Conservation (phyloP, 2,797 vertebrate genomes). For the Bovichtus variegatus region DNA sequence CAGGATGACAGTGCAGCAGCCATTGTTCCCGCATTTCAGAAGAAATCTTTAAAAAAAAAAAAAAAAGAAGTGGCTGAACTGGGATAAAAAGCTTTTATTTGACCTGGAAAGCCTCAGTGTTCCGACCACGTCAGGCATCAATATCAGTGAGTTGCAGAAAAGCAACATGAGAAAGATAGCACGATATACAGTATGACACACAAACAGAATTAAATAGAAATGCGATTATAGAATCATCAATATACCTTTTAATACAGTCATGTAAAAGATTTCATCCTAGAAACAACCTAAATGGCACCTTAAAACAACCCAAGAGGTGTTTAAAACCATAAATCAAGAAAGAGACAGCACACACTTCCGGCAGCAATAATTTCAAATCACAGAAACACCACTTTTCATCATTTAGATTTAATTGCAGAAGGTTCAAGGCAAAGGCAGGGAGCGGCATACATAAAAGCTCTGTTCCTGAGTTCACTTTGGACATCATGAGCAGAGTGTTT, state of each 20-base stretch:
- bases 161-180: neutral
- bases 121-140: no score
- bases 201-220: neutral
- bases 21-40: conserved; percentile 1
- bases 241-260: neutral
- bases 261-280: neutral
- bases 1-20: conserved; percentile 11
- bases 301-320: neutral
- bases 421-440: neutral
- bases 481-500: neutral
- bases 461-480: neutral
- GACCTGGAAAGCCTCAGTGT: neutral
- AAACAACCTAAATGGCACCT: neutral
- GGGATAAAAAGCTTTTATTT: neutral
- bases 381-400: neutral
- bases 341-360: neutral
- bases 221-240: neutral
- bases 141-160: neutral
- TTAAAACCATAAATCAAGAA: neutral
- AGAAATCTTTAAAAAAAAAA: neutral
- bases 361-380: neutral
- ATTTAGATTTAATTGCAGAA: neutral
- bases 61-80: neutral
- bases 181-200: neutral
- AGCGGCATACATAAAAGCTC: neutral